Evolutionary conservation across 2,113 vertebrate species (phyloP), one percentile per base, ranked within the genome.

Genomic region (Pyxicephalus adspersus): DNA sequence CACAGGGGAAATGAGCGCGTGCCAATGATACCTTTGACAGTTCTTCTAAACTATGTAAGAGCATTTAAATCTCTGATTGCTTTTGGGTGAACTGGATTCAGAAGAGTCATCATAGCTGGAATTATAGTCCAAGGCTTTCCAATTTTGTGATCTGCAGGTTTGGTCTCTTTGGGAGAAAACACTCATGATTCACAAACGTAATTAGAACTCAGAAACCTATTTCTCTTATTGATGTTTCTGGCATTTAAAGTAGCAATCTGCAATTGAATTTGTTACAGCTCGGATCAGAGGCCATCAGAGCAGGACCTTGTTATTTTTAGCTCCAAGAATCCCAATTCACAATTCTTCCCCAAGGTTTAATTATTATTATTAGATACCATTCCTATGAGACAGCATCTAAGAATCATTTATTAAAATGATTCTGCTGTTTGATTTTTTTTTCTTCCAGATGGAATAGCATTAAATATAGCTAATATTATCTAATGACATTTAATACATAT

Each of bases 151-250:
- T 28, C 34, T 28, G 6, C 34, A 22, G 34, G 2, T 51, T n/a
- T 51, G 73, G 73, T 76, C 73, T 76, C 73, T 64, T 64, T 26
- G 73, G 73, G 73, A 64, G 57, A 64, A 76, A n/a, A 19, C 3
- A 17, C 23, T 76, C 57, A 50, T 25, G 57, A 76, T 63, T 76
- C 73, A 76, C 22, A 61, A 18, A 25, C 57, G 34, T 76, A 76
- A 63, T 76, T 76, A 76, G 73, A 64, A 76, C 29, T 63, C 34
- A 51, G 58, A 63, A 26, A 45, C 3, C 16, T 34, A 28, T 64
- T 50, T 19, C 58, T 64, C 23, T 61, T 64, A 50, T 76, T 76
- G 34, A 76, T 51, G 58, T 76, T 22, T 76, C 34, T 76, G 71
- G 54, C 71, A 74, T 73, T 74, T 60, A 74, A 74, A 38, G 71